These are phyloP conservation scores for Stigmatopora argus DNA, from an alignment of 2,113 vertebrate species.

Conservation along the genomic window DNA sequence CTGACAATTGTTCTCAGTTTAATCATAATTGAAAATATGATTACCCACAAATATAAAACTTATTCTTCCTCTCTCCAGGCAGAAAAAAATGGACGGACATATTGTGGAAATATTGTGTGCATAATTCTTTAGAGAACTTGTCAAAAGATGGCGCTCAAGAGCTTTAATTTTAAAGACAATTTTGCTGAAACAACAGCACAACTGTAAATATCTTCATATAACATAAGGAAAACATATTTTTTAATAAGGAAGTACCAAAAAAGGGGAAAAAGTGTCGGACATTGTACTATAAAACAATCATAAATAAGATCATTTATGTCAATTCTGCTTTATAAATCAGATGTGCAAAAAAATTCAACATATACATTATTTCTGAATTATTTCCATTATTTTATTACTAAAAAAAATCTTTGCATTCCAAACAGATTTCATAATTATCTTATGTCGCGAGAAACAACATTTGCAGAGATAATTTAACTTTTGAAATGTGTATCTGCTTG, in stretches of 20 bases:
- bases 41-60: no score
- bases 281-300: not conserved
- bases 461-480: no score
- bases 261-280: not conserved
- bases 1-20: no score
- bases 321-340: no score
- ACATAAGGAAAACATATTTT: not conserved
- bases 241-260: not conserved
- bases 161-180: not conserved
- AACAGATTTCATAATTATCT: not conserved
- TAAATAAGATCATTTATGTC: not conserved
- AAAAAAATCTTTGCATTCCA: not conserved
- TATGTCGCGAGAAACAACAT: not conserved
- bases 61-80: no score
- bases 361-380: no score
- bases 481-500: not conserved
- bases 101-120: no score
- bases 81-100: no score
- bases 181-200: not conserved
- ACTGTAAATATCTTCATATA: not conserved
- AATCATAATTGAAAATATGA: no score
- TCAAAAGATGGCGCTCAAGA: not conserved
- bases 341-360: no score
- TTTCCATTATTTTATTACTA: no score
- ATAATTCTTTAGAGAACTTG: not conserved